Evolutionary conservation across 1,140 invertebrate species (phyloP).

Genomic region (Heliconius himera): DNA sequence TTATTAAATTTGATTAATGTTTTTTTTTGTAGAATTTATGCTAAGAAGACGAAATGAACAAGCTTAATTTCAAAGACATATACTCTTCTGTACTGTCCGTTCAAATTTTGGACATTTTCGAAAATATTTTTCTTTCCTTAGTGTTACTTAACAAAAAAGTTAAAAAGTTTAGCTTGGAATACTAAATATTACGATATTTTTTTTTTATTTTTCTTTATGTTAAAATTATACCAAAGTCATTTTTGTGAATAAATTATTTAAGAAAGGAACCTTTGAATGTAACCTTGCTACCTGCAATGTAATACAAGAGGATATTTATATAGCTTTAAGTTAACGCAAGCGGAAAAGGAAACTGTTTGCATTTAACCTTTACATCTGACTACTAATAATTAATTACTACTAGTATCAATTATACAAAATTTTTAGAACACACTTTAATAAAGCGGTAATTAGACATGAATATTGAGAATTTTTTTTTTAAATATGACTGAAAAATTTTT

Average conservation of each 20-base stretch:
- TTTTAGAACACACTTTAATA: not conserved
- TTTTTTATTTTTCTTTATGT: not conserved
- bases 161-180: too few relatives aligned
- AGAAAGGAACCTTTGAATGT: not conserved
- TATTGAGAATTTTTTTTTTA: not conserved
- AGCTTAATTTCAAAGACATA: too few relatives aligned
- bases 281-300: not conserved
- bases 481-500: not conserved
- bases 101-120: too few relatives aligned
- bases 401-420: too few relatives aligned
- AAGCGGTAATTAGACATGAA: not conserved
- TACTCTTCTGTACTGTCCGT: too few relatives aligned
- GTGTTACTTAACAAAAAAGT: too few relatives aligned
- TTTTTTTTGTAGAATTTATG: too few relatives aligned
- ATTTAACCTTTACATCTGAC: slow-evolving; percentile 16
- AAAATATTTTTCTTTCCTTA: too few relatives aligned
- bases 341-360: slow-evolving; percentile 17
- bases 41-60: too few relatives aligned
- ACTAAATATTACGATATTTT: not conserved
- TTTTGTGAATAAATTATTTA: not conserved
- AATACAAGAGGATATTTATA: slow-evolving; percentile 9
- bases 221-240: not conserved
- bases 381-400: not conserved
- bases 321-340: slow-evolving; percentile 8
- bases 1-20: too few relatives aligned